A percentile compares a stretch with the other conserved stretches of the same genome.
Evolutionary conservation across 2,797 vertebrate species (phyloP).

Genomic region (Micrastur ruficollis): DNA sequence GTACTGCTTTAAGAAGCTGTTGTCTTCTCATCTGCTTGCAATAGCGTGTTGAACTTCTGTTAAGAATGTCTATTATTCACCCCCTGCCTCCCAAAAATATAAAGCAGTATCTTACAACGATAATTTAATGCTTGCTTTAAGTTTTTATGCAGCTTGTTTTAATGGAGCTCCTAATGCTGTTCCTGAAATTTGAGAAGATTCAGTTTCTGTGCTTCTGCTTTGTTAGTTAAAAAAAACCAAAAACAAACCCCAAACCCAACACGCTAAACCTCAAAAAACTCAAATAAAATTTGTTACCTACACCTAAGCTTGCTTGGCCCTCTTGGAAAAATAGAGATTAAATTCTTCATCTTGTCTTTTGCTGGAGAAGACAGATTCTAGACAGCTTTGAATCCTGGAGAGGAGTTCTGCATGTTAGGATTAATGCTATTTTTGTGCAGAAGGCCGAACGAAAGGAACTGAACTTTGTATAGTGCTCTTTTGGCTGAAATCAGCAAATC

Average conservation of each 20-base stretch:
- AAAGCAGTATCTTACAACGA: background rate
- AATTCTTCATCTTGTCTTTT: background rate
- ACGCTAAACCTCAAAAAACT: background rate
- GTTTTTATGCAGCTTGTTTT: background rate
- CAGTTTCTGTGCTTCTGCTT: background rate
- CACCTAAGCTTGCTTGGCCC: background rate
- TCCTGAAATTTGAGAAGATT: background rate
- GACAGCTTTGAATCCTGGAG: background rate
- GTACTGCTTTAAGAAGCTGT: background rate
- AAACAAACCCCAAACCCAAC: too few species aligned
- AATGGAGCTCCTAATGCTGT: background rate
- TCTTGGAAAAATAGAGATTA: background rate
- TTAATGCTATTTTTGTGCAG: background rate
- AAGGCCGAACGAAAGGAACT: background rate
- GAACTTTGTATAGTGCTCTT: background rate
- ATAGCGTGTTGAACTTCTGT: background rate
- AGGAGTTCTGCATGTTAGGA: background rate
- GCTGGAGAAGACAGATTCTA: background rate
- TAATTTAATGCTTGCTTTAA: background rate
- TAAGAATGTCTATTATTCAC: background rate
- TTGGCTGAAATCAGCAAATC: background rate
- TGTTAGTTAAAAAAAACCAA: background rate
- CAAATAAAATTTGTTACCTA: background rate
- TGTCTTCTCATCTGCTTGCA: background rate
- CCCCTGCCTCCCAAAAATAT: background rate